Conservation (phyloP, 1,140 invertebrate species). For the Monomorium pharaonis region DNA sequence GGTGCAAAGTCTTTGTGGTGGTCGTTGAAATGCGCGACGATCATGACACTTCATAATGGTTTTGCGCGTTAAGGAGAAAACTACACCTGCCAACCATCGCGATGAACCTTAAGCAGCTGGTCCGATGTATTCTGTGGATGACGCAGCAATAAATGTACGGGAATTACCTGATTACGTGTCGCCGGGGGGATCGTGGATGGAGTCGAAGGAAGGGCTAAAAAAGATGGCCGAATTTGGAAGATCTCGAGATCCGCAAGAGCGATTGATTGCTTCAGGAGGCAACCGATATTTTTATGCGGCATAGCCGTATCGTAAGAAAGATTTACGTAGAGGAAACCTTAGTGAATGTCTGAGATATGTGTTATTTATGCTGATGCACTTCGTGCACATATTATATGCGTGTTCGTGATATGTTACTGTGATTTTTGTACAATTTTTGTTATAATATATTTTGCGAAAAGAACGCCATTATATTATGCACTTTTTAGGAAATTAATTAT, state of each 20-base stretch:
- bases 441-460: constrained; percentile 2
- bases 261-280: constrained; percentile 48
- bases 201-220: constrained; percentile 43
- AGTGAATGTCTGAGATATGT: constrained; percentile 16
- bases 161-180: constrained; percentile 61
- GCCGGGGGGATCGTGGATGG: neutral
- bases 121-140: constrained; percentile 11
- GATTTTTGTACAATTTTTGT: constrained; percentile 11
- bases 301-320: constrained; percentile 35
- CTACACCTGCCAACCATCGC: constrained; percentile 31
- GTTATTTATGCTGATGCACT: constrained; percentile 38
- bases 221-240: constrained; percentile 44
- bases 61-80: constrained; percentile 4
- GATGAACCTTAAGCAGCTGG: constrained; percentile 52
- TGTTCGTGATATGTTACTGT: constrained; percentile 6
- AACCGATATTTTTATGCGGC: constrained; percentile 45
- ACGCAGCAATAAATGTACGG: constrained; percentile 55
- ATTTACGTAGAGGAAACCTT: constrained; percentile 43
- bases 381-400: constrained; percentile 25
- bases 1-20: neutral
- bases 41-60: constrained; percentile 16
- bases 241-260: constrained; percentile 21
- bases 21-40: neutral
- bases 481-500: neutral
- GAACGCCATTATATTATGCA: neutral